Conservation (phyloP, 2,113 vertebrate species). For the Chloropsis hardwickii region DNA sequence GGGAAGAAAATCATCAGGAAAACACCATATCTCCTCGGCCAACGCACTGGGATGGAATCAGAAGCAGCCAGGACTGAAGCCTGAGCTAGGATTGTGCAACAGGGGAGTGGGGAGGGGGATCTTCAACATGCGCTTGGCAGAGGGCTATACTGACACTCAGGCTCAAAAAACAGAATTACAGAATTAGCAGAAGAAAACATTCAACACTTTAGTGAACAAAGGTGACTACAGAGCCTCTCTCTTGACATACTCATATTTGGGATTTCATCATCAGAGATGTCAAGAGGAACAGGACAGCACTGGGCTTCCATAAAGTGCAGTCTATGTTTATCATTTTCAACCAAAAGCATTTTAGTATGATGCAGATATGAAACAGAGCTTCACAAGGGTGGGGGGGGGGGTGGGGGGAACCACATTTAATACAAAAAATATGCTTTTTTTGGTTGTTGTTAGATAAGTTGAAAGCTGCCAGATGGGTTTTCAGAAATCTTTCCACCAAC, state of each 20-base stretch:
- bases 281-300: not conserved
- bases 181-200: not conserved
- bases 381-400: fast-evolving
- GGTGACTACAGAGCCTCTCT: not conserved
- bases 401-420: not conserved
- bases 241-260: not conserved
- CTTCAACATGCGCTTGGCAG: conserved; percentile 23
- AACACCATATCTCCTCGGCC: not conserved
- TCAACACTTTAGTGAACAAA: not conserved
- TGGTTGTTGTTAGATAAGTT: not conserved
- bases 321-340: not conserved
- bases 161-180: not conserved
- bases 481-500: conserved; percentile 45
- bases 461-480: conserved; percentile 31
- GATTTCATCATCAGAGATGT: not conserved
- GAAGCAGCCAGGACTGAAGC: not conserved
- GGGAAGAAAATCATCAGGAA: not conserved
- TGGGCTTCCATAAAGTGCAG: not conserved
- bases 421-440: not conserved
- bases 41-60: not conserved
- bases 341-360: not conserved
- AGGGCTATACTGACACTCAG: not conserved
- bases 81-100: not conserved
- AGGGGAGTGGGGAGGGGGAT: not conserved
- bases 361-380: not conserved